phyloP scores from a whole-genome alignment of 2,113 vertebrate genomes.

The Chionis minor region DNA sequence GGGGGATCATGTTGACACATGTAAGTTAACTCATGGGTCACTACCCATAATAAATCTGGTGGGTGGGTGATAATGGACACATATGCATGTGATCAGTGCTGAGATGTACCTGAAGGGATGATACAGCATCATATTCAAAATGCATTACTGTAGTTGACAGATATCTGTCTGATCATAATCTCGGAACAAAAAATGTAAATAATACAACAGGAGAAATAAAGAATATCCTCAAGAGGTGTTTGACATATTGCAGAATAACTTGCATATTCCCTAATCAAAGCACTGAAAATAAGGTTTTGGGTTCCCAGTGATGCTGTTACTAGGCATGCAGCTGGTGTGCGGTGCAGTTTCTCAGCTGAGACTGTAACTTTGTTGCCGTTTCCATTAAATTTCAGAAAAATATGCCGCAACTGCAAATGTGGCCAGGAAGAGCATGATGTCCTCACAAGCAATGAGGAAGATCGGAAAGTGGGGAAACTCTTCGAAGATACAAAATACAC shows the following conservation, averaged over 20 bases:
- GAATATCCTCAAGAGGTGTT: background rate
- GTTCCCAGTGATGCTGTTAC: background rate
- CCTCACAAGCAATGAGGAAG: constrained; percentile 85
- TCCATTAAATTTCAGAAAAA: constrained; percentile 81
- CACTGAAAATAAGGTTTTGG: background rate
- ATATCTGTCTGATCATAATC: background rate
- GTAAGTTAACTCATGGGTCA: background rate
- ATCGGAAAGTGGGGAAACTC: constrained; percentile 93
- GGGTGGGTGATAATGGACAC: background rate
- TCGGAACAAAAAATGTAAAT: background rate
- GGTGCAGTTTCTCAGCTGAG: background rate
- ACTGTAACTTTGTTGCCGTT: background rate
- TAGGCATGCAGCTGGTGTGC: background rate
- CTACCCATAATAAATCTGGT: background rate
- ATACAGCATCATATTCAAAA: background rate
- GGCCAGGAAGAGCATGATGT: constrained; percentile 93
- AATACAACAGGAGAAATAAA: background rate
- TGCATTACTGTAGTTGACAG: background rate
- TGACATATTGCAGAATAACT: background rate
- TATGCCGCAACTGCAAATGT: constrained; percentile 97
- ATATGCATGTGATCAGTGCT: background rate
- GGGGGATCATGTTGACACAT: background rate
- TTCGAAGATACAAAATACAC: constrained; percentile 98
- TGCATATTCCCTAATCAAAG: background rate
- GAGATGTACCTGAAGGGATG: background rate